Percentiles rank a stretch among this genome's conserved stretches.
Conservation (phyloP, 2,113 vertebrate species). For the Microcebus tavaratra region DNA sequence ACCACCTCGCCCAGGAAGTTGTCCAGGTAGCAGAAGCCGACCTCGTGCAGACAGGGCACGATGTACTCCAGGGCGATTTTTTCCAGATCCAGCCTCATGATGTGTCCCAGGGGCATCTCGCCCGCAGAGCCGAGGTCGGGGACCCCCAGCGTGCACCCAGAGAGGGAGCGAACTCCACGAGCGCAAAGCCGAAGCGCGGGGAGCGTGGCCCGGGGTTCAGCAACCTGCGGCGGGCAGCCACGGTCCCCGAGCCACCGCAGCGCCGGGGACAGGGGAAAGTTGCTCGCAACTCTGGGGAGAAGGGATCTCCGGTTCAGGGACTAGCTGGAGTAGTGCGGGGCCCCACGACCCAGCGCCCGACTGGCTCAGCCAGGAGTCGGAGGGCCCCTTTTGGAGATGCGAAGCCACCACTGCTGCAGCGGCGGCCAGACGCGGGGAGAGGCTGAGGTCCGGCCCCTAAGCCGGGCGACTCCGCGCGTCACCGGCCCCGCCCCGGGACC, state of each 20-base stretch:
- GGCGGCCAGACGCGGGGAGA: neutral
- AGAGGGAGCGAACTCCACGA: neutral
- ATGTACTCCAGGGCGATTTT: conserved; percentile 90
- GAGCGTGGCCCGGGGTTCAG: conserved; percentile 36
- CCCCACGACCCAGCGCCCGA: neutral
- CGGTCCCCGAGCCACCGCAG: neutral
- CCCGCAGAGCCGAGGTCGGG: conserved; percentile 16
- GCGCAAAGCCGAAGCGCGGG: neutral
- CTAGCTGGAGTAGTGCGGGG: neutral
- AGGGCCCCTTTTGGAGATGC: conserved; percentile 41
- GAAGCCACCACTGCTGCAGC: neutral
- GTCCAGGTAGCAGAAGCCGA: conserved; percentile 93
- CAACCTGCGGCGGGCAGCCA: conserved; percentile 27
- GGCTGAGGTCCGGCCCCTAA: conserved; percentile 43
- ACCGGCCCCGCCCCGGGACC: conserved; percentile 52
- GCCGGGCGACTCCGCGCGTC: neutral
- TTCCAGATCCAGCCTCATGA: conserved; percentile 88
- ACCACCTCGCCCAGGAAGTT: conserved; percentile 90
- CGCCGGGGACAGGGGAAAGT: conserved; percentile 10
- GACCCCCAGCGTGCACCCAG: conserved; percentile 44
- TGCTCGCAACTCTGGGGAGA: conserved; percentile 29
- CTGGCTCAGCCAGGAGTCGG: neutral
- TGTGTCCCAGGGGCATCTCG: conserved; percentile 87
- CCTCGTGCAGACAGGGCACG: conserved; percentile 89
- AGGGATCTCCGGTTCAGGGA: neutral